Conservation (phyloP, 1,140 invertebrate species). For the Notospermus geniculatus region DNA sequence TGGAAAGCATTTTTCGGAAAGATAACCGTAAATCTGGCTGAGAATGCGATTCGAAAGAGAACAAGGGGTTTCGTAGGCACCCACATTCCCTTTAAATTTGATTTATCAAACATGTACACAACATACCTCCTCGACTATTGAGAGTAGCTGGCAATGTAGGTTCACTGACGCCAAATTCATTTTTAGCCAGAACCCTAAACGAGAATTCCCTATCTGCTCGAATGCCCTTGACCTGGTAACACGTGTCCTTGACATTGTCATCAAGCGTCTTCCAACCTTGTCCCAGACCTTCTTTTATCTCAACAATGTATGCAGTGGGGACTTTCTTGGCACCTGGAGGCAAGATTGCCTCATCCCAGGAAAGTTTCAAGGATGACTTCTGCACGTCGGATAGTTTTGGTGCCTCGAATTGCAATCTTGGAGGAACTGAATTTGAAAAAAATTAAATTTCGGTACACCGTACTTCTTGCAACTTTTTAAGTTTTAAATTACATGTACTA, state of each 20-base stretch:
- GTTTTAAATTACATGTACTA: too few relatives aligned
- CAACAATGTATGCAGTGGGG: not conserved
- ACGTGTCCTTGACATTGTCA: constrained; percentile 18
- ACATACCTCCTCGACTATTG: constrained; percentile 41
- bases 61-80: too few relatives aligned
- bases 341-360: constrained; percentile 2
- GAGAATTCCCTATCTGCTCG: constrained; percentile 41
- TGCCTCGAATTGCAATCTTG: not conserved
- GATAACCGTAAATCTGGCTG: too few relatives aligned
- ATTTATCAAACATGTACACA: too few relatives aligned
- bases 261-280: too few relatives aligned
- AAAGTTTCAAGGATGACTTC: not conserved
- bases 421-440: too few relatives aligned
- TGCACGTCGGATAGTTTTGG: not conserved
- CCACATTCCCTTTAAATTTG: too few relatives aligned
- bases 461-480: too few relatives aligned
- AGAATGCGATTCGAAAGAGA: too few relatives aligned
- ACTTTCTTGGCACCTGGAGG: not conserved
- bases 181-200: constrained; percentile 40
- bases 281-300: too few relatives aligned
- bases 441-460: too few relatives aligned
- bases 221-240: constrained; percentile 38
- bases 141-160: constrained; percentile 43
- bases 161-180: constrained; percentile 36
- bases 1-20: too few relatives aligned